Percentiles rank a stretch among this genome's conserved stretches.
Evolutionary conservation across 1,140 invertebrate species (phyloP).

Genomic region (Charaxes varanes): DNA sequence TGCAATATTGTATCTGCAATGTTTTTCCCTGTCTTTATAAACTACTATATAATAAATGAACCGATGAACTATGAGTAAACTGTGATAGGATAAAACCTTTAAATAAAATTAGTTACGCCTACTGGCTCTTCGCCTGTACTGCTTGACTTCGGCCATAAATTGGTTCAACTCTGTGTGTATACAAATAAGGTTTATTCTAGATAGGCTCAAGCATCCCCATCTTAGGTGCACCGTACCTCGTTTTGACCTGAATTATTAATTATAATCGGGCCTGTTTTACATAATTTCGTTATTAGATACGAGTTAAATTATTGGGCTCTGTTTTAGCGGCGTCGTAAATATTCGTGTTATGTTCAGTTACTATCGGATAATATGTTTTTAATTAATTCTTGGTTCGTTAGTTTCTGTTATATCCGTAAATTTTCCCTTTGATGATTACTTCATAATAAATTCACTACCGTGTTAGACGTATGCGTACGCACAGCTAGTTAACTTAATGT

Average conservation of each 20-base stretch:
- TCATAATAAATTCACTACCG: slow-evolving; percentile 5
- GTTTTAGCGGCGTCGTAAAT: slow-evolving; percentile 68
- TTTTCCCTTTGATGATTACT: slow-evolving; percentile 11
- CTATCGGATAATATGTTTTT: slow-evolving; percentile 47
- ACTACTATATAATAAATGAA: no score
- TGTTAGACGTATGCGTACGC: not conserved
- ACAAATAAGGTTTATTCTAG: slow-evolving; percentile 8
- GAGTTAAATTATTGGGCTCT: slow-evolving; percentile 59
- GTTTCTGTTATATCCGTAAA: slow-evolving; percentile 7
- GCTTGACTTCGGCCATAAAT: no score
- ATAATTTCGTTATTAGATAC: slow-evolving; percentile 68
- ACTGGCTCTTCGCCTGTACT: no score
- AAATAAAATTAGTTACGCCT: no score
- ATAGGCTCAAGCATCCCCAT: not conserved
- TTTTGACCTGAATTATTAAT: slow-evolving; percentile 62
- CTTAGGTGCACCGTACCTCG: slow-evolving; percentile 21
- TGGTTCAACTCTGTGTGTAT: not conserved
- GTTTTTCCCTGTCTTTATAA: no score
- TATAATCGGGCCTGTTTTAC: slow-evolving; percentile 60
- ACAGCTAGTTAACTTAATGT: not conserved
- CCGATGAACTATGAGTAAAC: no score
- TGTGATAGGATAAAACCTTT: no score
- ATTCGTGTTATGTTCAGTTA: slow-evolving; percentile 40
- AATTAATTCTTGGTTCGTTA: slow-evolving; percentile 63
- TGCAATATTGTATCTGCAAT: no score